Evolutionary conservation across 1,140 invertebrate genomes (phyloP).

Genomic region (Drosophila ficusphila): DNA sequence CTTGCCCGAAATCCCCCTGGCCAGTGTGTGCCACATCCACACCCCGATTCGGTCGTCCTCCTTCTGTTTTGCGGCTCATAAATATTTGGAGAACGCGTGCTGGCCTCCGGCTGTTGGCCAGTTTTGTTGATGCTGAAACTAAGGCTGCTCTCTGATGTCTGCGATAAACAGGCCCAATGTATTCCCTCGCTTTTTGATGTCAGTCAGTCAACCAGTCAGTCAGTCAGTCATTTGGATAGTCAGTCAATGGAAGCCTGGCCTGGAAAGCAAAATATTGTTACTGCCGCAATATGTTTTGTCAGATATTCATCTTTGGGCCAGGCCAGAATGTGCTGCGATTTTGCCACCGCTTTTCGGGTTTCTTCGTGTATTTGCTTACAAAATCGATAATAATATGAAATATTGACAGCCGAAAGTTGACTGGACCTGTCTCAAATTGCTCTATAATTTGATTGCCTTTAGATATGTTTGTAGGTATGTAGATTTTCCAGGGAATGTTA

Average conservation of each 20-base stretch:
- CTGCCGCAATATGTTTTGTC: slow-evolving; percentile 50
- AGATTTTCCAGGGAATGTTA: slow-evolving; percentile 5
- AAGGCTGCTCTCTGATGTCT: slow-evolving; percentile 41
- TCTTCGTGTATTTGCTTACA: slow-evolving; percentile 10
- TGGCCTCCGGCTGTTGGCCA: slow-evolving; percentile 44
- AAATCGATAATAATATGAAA: slow-evolving; percentile 55
- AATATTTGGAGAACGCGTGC: slow-evolving; percentile 73
- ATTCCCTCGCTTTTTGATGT: slow-evolving; percentile 42
- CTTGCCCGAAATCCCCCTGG: slow-evolving; percentile 36
- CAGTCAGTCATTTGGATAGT: slow-evolving; percentile 19
- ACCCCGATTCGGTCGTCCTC: neutral
- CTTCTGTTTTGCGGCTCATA: slow-evolving; percentile 53
- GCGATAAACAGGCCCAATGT: slow-evolving; percentile 53
- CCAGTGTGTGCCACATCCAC: neutral
- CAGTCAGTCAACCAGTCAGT: slow-evolving; percentile 25
- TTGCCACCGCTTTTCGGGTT: slow-evolving; percentile 26
- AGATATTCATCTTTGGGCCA: slow-evolving; percentile 55
- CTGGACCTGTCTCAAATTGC: slow-evolving; percentile 27
- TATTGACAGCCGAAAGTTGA: slow-evolving; percentile 42
- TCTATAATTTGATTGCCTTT: slow-evolving; percentile 46
- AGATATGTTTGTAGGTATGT: slow-evolving; percentile 20
- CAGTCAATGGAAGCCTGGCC: slow-evolving; percentile 27
- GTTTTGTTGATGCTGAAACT: slow-evolving; percentile 39
- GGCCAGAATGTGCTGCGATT: slow-evolving; percentile 34
- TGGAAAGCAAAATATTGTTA: slow-evolving; percentile 56